Evolutionary conservation across 2,888 invertebrate genomes (phyloP), one percentile per base, ranked within the genome.

Genomic region (Creontiades dilutus): DNA sequence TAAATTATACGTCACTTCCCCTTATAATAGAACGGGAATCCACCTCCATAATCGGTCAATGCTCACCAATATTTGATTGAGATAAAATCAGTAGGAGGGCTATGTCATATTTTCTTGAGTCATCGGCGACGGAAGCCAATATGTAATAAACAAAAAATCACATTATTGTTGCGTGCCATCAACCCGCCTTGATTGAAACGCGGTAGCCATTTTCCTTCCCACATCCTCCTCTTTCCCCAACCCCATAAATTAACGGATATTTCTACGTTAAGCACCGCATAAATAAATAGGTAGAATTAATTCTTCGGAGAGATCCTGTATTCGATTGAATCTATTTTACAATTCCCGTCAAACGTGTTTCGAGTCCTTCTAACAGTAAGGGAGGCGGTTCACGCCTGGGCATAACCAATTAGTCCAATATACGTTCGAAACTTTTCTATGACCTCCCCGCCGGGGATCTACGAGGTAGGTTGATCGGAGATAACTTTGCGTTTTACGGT

Each of bases 61-160:
- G 68, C 68, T 23, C 23, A 68, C 68, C 16, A 61, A 19, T 23
- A 68, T 68, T 11, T 68, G 23, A 68, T 68, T 23, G 27, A 68
- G 68, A 68, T 68, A 68, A 68, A 68, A 68, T 68, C 68, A 68
- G 68, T 0, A 68, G 68, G 68, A 68, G 68, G 68, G 68, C 68
- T 5, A 23, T 68, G 3, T 68, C 68, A 23, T 68, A 68, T 68
- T 68, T 68, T 23, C 23, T 27, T 3, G 12, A 23, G 68, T 68
- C 68, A 68, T 23, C 23, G 61, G 19, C 48, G 68, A 68, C 19
- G 23, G 68, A 23, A 68, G 23, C 23, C 68, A 68, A 68, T 68
- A 68, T 68, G 68, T 68, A 68, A 68, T 68, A 68, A 68, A 68
- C 68, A 23, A 68, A 68, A 68, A 68, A 68, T 68, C 68, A 68